Conservation (phyloP, 2,888 invertebrate genomes). For the Desoria tigrina region DNA sequence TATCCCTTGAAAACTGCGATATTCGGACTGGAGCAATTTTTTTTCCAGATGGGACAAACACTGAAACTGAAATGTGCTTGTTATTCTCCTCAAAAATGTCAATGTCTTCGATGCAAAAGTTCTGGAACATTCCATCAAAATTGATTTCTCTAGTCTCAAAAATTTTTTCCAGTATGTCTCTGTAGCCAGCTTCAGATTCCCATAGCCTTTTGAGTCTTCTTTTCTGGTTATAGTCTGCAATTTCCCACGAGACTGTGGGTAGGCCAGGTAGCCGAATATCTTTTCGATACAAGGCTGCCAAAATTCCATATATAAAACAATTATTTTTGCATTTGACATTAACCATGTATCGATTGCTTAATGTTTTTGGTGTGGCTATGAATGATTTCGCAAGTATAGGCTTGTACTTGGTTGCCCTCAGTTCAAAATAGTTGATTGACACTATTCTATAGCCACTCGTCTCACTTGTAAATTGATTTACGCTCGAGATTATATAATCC, state of each 20-base stretch:
- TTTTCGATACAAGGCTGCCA: no score
- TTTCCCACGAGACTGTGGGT: neutral
- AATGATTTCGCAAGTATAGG: neutral
- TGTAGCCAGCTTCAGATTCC: neutral
- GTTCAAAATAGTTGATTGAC: neutral
- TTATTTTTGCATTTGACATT: no score
- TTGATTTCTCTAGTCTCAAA: neutral
- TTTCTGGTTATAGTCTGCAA: neutral
- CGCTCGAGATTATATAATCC: neutral
- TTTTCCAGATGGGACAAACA: neutral
- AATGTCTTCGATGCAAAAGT: neutral
- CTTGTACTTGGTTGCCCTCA: neutral
- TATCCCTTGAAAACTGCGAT: neutral
- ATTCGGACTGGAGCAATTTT: neutral
- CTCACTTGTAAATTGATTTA: neutral
- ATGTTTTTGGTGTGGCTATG: no score
- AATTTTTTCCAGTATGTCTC: neutral
- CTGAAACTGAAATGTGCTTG: neutral
- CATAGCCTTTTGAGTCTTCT: neutral
- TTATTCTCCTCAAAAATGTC: neutral
- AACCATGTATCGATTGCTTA: no score
- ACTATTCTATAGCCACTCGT: neutral
- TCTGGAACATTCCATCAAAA: neutral
- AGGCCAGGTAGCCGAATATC: neutral
- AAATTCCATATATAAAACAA: no score